A percentile compares a stretch with the other conserved stretches of the same genome.
phyloP scores from a whole-genome alignment of 2,113 vertebrate species.

The Cyprinodon tularosa region DNA sequence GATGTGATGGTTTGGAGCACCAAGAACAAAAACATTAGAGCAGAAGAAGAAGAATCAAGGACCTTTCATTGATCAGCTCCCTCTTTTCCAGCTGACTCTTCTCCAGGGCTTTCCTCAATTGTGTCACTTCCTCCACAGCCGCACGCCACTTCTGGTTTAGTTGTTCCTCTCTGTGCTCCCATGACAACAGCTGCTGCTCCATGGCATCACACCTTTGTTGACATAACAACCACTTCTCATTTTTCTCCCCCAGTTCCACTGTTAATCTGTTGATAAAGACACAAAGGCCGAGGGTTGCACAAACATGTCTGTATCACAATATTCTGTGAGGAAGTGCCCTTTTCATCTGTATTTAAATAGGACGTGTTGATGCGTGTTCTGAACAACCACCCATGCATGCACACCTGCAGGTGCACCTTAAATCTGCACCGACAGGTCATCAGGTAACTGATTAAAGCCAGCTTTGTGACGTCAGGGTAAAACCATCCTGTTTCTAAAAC shows the following conservation, averaged over 20 bases:
- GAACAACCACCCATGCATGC: slow-evolving; percentile 5
- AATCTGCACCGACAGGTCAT: slow-evolving; percentile 12
- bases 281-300: slow-evolving; percentile 24
- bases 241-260: slow-evolving; percentile 85
- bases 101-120: slow-evolving; percentile 74
- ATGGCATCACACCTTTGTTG: slow-evolving; percentile 66
- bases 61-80: slow-evolving; percentile 85
- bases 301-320: neutral
- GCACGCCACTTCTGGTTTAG: slow-evolving; percentile 70
- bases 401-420: slow-evolving; percentile 15
- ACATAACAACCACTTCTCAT: slow-evolving; percentile 72
- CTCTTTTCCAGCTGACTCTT: slow-evolving; percentile 77
- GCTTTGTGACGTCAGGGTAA: slow-evolving; percentile 36
- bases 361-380: slow-evolving; percentile 15
- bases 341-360: slow-evolving; percentile 16
- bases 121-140: slow-evolving; percentile 81
- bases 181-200: slow-evolving; percentile 81
- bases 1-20: neutral
- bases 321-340: neutral
- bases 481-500: neutral
- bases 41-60: neutral
- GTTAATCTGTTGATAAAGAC: slow-evolving; percentile 79
- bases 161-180: slow-evolving; percentile 81
- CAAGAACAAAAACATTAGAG: neutral
- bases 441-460: slow-evolving; percentile 24